A percentile compares a stretch with the other conserved stretches of the same genome.
phyloP scores from a whole-genome alignment of 35 echinoderm and acorn worm genomes.

The Lytechinus variegatus region DNA sequence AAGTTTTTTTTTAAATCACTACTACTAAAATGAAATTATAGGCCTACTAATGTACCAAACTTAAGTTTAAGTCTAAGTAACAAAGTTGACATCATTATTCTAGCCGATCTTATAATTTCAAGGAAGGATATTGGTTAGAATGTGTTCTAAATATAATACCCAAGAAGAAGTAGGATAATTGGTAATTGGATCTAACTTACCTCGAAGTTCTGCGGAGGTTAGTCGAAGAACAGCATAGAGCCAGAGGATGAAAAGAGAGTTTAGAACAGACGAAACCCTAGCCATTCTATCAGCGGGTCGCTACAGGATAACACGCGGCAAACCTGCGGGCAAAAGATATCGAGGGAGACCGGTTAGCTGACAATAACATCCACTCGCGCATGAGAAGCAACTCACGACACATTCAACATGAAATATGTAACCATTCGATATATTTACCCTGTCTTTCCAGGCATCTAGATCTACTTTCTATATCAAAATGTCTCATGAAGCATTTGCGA shows the following conservation, averaged over 20 bases:
- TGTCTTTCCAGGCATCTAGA: neutral
- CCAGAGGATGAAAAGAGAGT: neutral
- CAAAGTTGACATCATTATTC: too few relatives aligned
- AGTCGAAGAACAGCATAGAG: conserved; percentile 15
- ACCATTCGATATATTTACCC: neutral
- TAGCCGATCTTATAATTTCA: neutral
- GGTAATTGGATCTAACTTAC: conserved; percentile 55
- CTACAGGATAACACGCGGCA: conserved; percentile 42
- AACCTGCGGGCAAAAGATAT: conserved; percentile 30
- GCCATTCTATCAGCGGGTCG: conserved; percentile 33
- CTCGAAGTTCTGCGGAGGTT: conserved; percentile 6
- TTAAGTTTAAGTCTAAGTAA: too few relatives aligned
- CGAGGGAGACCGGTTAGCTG: conserved; percentile 24
- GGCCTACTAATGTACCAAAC: too few relatives aligned
- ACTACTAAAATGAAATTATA: too few relatives aligned
- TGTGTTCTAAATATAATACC: neutral
- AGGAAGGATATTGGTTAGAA: neutral
- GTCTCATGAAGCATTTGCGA: neutral
- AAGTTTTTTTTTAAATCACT: too few relatives aligned
- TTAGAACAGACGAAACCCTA: conserved; percentile 23
- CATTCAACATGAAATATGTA: neutral
- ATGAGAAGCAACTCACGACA: neutral
- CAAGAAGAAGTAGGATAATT: neutral
- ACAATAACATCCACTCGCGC: neutral
- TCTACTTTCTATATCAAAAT: neutral